Conservation (phyloP, 1,140 invertebrate species). For the Hylaeus volcanicus region DNA sequence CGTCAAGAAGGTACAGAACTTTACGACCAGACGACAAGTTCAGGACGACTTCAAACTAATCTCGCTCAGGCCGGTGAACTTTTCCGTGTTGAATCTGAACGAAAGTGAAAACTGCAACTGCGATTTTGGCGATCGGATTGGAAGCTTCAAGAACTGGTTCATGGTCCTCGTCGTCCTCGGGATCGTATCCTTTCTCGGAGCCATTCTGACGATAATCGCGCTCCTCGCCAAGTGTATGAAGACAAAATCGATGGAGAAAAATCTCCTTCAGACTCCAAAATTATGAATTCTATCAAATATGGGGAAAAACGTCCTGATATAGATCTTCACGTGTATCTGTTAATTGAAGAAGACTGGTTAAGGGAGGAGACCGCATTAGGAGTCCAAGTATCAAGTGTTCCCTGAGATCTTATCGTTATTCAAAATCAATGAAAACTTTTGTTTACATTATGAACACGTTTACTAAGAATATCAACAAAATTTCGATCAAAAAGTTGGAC, state of each 20-base stretch:
- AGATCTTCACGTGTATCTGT: too few relatives aligned
- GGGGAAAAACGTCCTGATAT: too few relatives aligned
- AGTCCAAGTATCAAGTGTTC: too few relatives aligned
- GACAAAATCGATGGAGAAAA: constrained; percentile 70
- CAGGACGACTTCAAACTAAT: constrained; percentile 69
- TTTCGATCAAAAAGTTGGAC: too few relatives aligned
- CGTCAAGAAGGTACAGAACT: constrained; percentile 61
- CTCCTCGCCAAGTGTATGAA: constrained; percentile 70
- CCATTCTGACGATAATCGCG: constrained; percentile 70
- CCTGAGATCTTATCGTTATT: too few relatives aligned
- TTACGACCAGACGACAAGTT: constrained; percentile 58
- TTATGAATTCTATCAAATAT: constrained; percentile 42
- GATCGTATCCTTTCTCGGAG: constrained; percentile 72
- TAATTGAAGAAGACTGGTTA: too few relatives aligned
- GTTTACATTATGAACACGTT: too few relatives aligned
- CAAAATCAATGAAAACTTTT: too few relatives aligned
- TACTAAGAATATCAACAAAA: too few relatives aligned
- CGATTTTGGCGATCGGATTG: constrained; percentile 72
- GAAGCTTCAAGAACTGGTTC: constrained; percentile 76
- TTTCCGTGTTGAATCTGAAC: constrained; percentile 73
- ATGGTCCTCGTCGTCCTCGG: constrained; percentile 74
- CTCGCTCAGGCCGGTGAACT: constrained; percentile 72
- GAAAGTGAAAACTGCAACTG: constrained; percentile 72
- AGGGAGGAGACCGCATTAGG: too few relatives aligned
- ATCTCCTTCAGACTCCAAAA: constrained; percentile 71